These are phyloP conservation scores for Fulica atra DNA, from an alignment of 2,113 vertebrate genomes.

Conservation along the genomic window DNA sequence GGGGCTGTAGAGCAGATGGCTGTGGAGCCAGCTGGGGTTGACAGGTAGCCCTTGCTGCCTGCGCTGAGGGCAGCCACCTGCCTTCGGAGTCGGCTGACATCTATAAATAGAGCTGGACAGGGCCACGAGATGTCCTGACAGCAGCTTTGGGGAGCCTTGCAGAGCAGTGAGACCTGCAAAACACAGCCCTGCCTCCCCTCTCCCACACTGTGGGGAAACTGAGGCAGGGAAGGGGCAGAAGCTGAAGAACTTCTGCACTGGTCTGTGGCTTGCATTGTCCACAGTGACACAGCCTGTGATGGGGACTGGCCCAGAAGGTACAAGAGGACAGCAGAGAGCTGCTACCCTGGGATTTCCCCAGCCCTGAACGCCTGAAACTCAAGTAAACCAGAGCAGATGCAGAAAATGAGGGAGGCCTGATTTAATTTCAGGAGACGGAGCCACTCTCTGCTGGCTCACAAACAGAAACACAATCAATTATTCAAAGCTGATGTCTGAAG, in stretches of 20 bases:
- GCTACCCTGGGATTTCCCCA: background rate
- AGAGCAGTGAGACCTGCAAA: background rate
- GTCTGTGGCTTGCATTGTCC: background rate
- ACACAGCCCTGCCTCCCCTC: background rate
- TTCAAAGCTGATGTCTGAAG: background rate
- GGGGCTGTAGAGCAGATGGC: background rate
- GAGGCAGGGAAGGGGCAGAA: background rate
- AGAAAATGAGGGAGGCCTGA: background rate
- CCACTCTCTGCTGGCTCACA: background rate
- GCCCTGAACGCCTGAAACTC: background rate
- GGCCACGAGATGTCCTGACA: background rate
- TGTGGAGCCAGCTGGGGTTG: background rate
- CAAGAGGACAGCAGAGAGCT: background rate
- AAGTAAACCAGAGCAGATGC: background rate
- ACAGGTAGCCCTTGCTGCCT: background rate
- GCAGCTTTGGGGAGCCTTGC: background rate
- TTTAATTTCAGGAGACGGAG: slow-evolving; percentile 14
- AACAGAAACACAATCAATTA: slow-evolving; percentile 12
- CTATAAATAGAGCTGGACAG: background rate
- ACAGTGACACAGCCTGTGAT: background rate
- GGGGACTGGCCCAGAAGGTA: background rate
- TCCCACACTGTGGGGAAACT: background rate
- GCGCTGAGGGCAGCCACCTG: background rate
- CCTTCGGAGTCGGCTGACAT: background rate
- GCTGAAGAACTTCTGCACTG: background rate